Conservation (phyloP, 2,113 vertebrate species). For the Scortum barcoo region DNA sequence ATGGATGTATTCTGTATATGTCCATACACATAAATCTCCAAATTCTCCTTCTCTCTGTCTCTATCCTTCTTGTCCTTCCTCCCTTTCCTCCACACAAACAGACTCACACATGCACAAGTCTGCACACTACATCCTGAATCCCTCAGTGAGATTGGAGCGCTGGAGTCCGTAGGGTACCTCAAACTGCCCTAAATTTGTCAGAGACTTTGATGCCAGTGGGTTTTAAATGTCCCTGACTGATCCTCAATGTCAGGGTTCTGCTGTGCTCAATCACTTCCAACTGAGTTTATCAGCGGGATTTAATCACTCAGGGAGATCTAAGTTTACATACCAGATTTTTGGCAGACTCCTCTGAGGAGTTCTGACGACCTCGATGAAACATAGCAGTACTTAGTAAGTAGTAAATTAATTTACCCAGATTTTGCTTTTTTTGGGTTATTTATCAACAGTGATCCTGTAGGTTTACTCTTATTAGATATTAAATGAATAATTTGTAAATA, state of each 20-base stretch:
- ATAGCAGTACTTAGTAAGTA: conserved; percentile 9
- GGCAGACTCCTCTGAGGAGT: conserved; percentile 33
- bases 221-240: conserved; percentile 72
- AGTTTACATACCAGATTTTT: conserved; percentile 61
- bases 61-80: conserved; percentile 62
- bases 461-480: background rate
- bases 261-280: conserved; percentile 59
- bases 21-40: conserved; percentile 51
- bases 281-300: conserved; percentile 50
- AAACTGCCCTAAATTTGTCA: conserved; percentile 83
- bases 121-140: conserved; percentile 52
- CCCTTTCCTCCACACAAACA: conserved; percentile 54
- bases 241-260: conserved; percentile 55
- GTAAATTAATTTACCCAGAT: background rate
- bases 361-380: conserved; percentile 62
- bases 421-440: background rate
- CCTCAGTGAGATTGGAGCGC: conserved; percentile 53
- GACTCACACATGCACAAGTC: conserved; percentile 50
- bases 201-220: conserved; percentile 73
- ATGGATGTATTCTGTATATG: conserved; percentile 61
- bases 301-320: conserved; percentile 47
- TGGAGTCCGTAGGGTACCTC: conserved; percentile 72
- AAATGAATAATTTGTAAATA: background rate
- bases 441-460: background rate
- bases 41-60: conserved; percentile 54